Percentiles rank a stretch among this genome's conserved stretches.
Evolutionary conservation across 2,797 vertebrate species (phyloP).

Genomic region (Acanthis flammea): DNA sequence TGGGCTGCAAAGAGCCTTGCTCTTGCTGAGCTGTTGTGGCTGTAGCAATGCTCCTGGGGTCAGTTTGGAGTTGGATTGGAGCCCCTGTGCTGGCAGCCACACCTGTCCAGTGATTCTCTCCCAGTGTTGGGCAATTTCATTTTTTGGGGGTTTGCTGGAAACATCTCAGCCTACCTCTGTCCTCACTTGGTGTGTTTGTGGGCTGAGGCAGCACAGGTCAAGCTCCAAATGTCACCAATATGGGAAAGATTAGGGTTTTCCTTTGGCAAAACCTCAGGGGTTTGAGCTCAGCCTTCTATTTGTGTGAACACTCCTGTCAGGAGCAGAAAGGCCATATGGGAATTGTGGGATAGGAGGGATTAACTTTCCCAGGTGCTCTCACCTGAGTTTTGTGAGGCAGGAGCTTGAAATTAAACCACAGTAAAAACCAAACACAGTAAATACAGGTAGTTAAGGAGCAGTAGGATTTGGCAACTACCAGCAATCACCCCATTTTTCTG

Average conservation of each 20-base stretch:
- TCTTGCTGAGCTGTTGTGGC: neutral
- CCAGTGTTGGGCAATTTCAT: neutral
- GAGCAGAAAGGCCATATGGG: neutral
- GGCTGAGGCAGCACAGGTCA: neutral
- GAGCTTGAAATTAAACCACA: neutral
- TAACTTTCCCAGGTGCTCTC: neutral
- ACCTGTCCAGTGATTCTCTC: rapidly evolving
- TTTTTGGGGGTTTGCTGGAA: neutral
- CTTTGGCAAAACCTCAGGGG: neutral
- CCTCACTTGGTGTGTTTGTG: rapidly evolving
- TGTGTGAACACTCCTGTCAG: neutral
- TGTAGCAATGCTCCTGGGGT: neutral
- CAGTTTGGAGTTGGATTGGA: rapidly evolving
- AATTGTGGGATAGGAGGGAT: neutral
- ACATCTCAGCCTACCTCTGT: neutral
- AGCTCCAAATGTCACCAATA: neutral
- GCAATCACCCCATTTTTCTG: neutral
- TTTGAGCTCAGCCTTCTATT: neutral
- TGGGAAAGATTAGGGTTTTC: neutral
- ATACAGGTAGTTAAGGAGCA: neutral
- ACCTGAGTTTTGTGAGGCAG: neutral
- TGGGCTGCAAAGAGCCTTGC: neutral
- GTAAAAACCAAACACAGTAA: neutral
- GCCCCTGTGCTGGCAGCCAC: neutral
- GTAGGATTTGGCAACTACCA: neutral